Evolutionary conservation across 2,888 invertebrate species (phyloP), one percentile per base, ranked within the genome.

Genomic region (Stramonita haemastoma): DNA sequence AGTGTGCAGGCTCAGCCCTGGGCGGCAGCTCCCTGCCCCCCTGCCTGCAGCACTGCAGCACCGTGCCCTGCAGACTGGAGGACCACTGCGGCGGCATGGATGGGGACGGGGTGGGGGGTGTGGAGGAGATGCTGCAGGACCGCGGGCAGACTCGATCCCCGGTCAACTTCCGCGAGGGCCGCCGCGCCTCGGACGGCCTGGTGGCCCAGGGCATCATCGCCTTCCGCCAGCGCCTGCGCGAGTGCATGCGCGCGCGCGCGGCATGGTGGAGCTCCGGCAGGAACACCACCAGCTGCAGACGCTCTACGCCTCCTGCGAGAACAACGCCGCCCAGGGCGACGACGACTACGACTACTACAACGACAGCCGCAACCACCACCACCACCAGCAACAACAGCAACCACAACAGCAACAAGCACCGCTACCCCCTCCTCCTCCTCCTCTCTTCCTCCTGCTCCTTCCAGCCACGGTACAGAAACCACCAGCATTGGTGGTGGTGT

Each of bases 101-200:
- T 13, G 87, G 32, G 4, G 83, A 87, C 26, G 8, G 17, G 4
- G 17, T 57, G 36, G 83, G 46, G 1, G 87, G n/a, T 15, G 93
- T 93, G 77, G 91, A 92, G 57, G 56, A 87, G 26, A 77, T 81
- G 15, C 92, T 93, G 91, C 92, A 93, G 91, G 95, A 96, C 84
- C 93, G 96, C 46, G 94, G 94, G 85, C 94, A 95, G 90, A 95
- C 97, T 29, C 96, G 98, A 91, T 98, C 98, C 90, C 98, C 98
- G 0, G 98, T 98, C 17, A 98, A 98, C 96, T 98, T 98, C 96
- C 96, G 97, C 88, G 96, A 97, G 94, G 96, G 97, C 19, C 93
- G 96, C 8, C 97, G 99, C 90, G 99, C 99, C 0, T 98, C 98
- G 93, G 99, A 99, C 95, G 98, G 98, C 11, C 96, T 98, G 83